A percentile compares a stretch with the other conserved stretches of the same genome.
Conservation (phyloP, 2,888 invertebrate genomes). For the Cephalotes varians region DNA sequence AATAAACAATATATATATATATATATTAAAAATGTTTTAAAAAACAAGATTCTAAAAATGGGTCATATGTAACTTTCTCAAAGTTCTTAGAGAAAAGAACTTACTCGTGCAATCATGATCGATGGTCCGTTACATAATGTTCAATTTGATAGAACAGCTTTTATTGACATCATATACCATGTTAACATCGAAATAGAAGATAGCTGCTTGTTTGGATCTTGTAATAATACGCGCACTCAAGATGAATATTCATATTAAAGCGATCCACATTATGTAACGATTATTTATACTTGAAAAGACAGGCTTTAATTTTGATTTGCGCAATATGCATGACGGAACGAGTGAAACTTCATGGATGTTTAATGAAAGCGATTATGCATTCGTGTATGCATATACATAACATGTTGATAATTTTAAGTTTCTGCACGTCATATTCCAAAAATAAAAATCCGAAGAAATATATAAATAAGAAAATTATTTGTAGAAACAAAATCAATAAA, state of each 20-base stretch:
- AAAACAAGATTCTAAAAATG: background rate
- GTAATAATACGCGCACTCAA: conserved; percentile 21
- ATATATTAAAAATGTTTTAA: background rate
- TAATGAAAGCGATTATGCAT: background rate
- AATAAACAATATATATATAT: background rate
- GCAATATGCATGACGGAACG: background rate
- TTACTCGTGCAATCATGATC: conserved; percentile 8
- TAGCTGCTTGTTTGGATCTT: conserved; percentile 24
- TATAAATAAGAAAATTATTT: conserved; percentile 1
- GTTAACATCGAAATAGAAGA: conserved; percentile 15
- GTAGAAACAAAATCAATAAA: background rate
- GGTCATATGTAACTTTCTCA: background rate
- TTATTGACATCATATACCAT: conserved; percentile 2
- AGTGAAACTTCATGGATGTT: background rate
- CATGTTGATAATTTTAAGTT: conserved; percentile 2
- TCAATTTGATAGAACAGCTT: conserved; percentile 21
- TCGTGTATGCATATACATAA: background rate
- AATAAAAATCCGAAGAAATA: background rate
- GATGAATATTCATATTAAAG: conserved; percentile 1
- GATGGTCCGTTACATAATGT: conserved; percentile 21
- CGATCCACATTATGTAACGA: background rate
- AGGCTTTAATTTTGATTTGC: conserved; percentile 20
- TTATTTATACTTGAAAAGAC: conserved; percentile 4
- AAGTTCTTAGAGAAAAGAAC: background rate
- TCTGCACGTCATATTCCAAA: background rate